phyloP scores from a whole-genome alignment of 2,797 vertebrate genomes.

The Melanotaenia maccullochi region DNA sequence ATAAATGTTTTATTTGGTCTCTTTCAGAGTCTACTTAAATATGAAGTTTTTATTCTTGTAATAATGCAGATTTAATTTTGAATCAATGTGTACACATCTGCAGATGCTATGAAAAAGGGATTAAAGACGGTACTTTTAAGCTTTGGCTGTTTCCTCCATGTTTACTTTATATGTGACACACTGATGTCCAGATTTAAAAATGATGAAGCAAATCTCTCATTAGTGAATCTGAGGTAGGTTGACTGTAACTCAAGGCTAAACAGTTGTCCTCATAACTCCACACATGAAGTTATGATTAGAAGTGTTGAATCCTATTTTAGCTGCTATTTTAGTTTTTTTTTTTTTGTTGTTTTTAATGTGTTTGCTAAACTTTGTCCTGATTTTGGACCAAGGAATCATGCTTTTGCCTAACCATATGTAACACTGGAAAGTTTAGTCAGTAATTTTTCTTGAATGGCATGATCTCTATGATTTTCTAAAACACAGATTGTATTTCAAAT shows the following conservation, averaged over 20 bases:
- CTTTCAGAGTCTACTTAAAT: neutral
- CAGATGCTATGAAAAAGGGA: neutral
- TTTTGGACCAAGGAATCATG: neutral
- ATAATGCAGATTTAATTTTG: neutral
- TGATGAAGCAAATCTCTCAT: neutral
- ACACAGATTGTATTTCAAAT: neutral
- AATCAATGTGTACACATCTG: neutral
- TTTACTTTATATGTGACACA: neutral
- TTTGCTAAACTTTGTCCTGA: neutral
- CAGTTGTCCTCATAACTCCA: neutral
- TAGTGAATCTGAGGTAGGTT: neutral
- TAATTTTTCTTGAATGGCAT: neutral
- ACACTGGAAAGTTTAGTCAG: neutral
- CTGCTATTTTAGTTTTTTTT: no score
- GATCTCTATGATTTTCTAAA: neutral
- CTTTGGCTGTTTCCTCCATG: neutral
- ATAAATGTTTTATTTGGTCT: neutral
- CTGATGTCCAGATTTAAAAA: neutral
- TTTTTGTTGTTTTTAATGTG: neutral
- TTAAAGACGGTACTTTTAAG: neutral
- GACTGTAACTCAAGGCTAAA: neutral
- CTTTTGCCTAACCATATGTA: neutral
- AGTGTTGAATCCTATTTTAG: neutral
- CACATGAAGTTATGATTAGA: neutral
- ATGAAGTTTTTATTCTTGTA: neutral